phyloP scores from a whole-genome alignment of 1,140 invertebrate genomes.

The Drosophila nikananu region DNA sequence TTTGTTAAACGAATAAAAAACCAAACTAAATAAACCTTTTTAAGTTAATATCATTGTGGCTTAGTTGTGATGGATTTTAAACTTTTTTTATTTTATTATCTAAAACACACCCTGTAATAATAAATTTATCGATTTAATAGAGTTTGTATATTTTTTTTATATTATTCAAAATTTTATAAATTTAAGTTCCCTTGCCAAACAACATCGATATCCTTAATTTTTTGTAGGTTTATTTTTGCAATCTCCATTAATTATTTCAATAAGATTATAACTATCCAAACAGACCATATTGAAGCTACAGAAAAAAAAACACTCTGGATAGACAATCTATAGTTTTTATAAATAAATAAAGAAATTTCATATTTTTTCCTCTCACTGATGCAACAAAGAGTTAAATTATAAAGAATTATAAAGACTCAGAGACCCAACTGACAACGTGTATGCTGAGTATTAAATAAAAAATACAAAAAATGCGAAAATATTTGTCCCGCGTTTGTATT shows the following conservation, averaged over 20 bases:
- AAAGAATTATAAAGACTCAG: background rate
- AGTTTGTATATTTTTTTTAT: no score
- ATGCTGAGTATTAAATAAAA: slow-evolving; percentile 21
- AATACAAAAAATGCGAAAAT: slow-evolving; percentile 33
- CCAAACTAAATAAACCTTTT: no score
- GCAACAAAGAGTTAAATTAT: slow-evolving; percentile 21
- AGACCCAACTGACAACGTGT: slow-evolving; percentile 6
- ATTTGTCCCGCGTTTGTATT: slow-evolving; percentile 41
- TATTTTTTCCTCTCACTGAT: slow-evolving; percentile 16
- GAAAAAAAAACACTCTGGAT: no score
- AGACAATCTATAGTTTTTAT: background rate
- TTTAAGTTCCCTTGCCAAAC: no score
- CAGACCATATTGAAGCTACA: background rate
- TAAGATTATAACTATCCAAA: slow-evolving; percentile 1
- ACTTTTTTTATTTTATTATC: no score
- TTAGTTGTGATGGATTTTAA: no score
- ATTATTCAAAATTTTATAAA: no score
- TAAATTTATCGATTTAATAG: no score
- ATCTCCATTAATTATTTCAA: background rate
- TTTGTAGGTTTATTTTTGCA: background rate
- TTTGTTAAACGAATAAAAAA: no score
- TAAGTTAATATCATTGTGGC: no score
- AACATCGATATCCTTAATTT: background rate
- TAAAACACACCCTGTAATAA: no score
- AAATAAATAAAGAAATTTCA: background rate